Percentiles rank a stretch among this genome's conserved stretches.
These are phyloP conservation scores for Rattus norvegicus DNA, from an alignment of 2,113 vertebrate genomes.

Conservation along the genomic window DNA sequence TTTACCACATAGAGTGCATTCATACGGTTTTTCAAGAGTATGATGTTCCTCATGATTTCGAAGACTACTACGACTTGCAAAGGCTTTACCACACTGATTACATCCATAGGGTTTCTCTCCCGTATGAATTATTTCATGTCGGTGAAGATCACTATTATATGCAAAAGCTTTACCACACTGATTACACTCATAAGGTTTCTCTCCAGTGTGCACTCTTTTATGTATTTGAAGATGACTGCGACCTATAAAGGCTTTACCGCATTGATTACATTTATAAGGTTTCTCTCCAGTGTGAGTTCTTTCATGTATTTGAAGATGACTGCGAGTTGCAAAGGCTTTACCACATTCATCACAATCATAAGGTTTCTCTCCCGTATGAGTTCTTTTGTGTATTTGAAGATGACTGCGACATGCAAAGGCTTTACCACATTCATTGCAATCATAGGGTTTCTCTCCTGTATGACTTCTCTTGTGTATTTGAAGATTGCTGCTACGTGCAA, in stretches of 20 bases:
- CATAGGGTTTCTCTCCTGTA: not conserved
- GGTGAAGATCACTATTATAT: not conserved
- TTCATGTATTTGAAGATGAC: not conserved
- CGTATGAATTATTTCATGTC: not conserved
- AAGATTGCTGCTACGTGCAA: not conserved
- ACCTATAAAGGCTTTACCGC: not conserved
- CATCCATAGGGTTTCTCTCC: not conserved
- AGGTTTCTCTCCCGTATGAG: not conserved
- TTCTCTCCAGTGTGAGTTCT: not conserved
- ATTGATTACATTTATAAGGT: not conserved
- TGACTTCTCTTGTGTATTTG: not conserved
- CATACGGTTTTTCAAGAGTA: not conserved
- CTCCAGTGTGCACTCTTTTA: not conserved
- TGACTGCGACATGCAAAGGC: not conserved
- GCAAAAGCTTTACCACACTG: not conserved
- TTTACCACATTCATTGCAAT: not conserved
- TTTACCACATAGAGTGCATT: not conserved
- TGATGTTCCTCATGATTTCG: not conserved
- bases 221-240: not conserved
- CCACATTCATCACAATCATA: not conserved
- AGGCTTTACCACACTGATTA: not conserved
- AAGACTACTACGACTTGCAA: not conserved
- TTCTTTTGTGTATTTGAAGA: not conserved
- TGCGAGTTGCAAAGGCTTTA: not conserved
- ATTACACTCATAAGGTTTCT: not conserved